Evolutionary conservation across 2,888 invertebrate species (phyloP).

Genomic region (Cotesia congregata): DNA sequence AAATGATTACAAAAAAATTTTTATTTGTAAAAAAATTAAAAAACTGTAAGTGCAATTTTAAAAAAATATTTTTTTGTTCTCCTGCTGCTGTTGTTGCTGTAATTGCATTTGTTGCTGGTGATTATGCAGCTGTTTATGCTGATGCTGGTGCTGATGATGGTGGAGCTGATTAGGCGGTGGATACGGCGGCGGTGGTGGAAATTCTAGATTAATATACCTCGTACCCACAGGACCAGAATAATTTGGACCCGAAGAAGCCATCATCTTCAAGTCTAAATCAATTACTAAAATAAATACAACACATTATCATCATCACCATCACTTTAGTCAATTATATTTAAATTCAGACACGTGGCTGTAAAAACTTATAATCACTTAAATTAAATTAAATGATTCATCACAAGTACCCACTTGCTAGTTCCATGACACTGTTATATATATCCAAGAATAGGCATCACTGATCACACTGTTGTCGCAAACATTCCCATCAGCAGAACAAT

Average conservation of each 20-base stretch:
- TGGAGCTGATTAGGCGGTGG: constrained; percentile 71
- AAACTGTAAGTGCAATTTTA: neutral
- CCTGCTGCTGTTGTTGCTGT: constrained; percentile 51
- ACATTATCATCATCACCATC: constrained; percentile 3
- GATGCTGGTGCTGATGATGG: constrained; percentile 35
- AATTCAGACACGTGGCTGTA: neutral
- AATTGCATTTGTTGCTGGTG: constrained; percentile 39
- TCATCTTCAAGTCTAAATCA: constrained; percentile 49
- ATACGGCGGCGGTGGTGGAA: constrained; percentile 82
- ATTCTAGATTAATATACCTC: constrained; percentile 74
- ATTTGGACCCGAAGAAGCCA: constrained; percentile 60
- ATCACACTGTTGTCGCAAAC: constrained; percentile 15
- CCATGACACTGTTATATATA: neutral
- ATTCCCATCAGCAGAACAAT: constrained; percentile 8
- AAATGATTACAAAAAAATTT: too few relatives aligned
- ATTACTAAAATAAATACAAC: constrained; percentile 25
- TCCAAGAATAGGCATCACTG: constrained; percentile 7
- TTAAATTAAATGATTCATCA: neutral
- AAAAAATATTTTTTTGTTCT: neutral
- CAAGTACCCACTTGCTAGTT: neutral
- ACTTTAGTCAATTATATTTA: neutral
- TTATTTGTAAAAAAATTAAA: too few relatives aligned
- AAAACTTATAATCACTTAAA: constrained; percentile 1
- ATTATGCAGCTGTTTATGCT: constrained; percentile 44
- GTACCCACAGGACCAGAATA: constrained; percentile 61